phyloP scores from a whole-genome alignment of 2,113 vertebrate genomes.

The Baryphthengus martii region DNA sequence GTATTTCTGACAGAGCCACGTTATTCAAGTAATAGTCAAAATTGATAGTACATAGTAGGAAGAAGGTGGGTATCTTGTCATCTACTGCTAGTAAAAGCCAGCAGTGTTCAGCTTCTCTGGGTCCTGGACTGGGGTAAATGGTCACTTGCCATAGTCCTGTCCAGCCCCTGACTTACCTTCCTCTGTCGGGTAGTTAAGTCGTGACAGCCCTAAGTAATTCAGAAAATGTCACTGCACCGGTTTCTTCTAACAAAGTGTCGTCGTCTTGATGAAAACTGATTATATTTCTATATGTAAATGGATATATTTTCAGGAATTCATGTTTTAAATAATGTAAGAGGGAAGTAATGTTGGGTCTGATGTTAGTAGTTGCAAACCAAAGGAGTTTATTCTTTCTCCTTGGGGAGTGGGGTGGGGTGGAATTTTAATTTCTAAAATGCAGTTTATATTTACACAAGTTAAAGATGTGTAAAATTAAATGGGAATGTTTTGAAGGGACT shows the following conservation, averaged over 20 bases:
- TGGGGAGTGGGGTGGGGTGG: rapidly evolving
- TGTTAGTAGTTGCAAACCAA: not conserved
- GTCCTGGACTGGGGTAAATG: not conserved
- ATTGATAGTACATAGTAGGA: rapidly evolving
- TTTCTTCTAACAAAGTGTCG: not conserved
- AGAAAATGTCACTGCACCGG: not conserved
- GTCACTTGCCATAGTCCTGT: not conserved
- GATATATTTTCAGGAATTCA: not conserved
- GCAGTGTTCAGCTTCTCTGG: not conserved
- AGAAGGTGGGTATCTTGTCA: not conserved
- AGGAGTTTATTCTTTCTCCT: not conserved
- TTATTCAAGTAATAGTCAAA: not conserved
- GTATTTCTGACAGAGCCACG: not conserved
- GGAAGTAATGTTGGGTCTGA: not conserved
- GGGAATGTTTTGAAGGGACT: constrained; percentile 24
- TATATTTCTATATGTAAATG: not conserved
- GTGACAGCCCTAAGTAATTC: not conserved
- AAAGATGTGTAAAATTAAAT: constrained; percentile 47
- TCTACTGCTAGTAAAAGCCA: not conserved
- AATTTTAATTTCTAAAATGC: constrained; percentile 50
- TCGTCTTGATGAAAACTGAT: not conserved
- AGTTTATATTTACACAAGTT: constrained; percentile 5
- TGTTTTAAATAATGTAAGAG: not conserved
- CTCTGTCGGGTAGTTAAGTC: not conserved
- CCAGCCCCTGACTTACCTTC: not conserved